Evolutionary conservation across 2,888 invertebrate species (phyloP).

Genomic region (Octodonta nipae): DNA sequence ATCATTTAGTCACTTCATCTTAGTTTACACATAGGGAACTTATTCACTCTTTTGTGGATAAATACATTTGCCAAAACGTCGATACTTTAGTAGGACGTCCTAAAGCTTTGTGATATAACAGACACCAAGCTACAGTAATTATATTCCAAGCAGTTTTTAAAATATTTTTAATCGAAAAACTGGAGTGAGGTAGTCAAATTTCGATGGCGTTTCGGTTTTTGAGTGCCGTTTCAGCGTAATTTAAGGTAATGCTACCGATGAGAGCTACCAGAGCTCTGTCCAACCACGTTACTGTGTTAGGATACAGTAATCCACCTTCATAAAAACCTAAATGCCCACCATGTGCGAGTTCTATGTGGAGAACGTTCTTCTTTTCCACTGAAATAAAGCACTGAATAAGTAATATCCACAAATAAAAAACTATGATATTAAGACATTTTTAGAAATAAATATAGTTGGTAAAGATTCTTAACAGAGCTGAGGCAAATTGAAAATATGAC

Average conservation of each 20-base stretch:
- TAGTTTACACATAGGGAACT: neutral
- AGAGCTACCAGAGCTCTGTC: slow-evolving; percentile 77
- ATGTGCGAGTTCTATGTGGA: slow-evolving; percentile 73
- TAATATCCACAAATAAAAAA: too few species aligned
- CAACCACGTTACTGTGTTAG: slow-evolving; percentile 84
- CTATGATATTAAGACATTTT: too few species aligned
- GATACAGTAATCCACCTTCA: slow-evolving; percentile 76
- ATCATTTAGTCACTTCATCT: too few species aligned
- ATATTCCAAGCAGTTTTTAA: slow-evolving; percentile 4
- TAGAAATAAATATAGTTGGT: too few species aligned
- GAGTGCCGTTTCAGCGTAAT: slow-evolving; percentile 26
- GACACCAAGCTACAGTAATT: slow-evolving; percentile 7
- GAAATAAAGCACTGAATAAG: slow-evolving; percentile 17
- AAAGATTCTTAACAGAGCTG: too few species aligned
- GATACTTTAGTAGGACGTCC: slow-evolving; percentile 3
- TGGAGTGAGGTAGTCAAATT: slow-evolving; percentile 8
- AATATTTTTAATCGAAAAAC: slow-evolving; percentile 5
- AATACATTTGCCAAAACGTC: slow-evolving; percentile 7
- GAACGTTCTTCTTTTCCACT: slow-evolving; percentile 53
- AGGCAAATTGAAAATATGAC: neutral
- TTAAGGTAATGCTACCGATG: slow-evolving; percentile 56
- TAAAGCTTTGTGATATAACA: too few species aligned
- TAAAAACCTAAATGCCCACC: slow-evolving; percentile 93
- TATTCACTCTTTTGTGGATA: slow-evolving; percentile 3
- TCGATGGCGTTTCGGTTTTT: slow-evolving; percentile 12